Evolutionary conservation across 2,113 vertebrate species (phyloP).

Genomic region (Sterna hirundo): DNA sequence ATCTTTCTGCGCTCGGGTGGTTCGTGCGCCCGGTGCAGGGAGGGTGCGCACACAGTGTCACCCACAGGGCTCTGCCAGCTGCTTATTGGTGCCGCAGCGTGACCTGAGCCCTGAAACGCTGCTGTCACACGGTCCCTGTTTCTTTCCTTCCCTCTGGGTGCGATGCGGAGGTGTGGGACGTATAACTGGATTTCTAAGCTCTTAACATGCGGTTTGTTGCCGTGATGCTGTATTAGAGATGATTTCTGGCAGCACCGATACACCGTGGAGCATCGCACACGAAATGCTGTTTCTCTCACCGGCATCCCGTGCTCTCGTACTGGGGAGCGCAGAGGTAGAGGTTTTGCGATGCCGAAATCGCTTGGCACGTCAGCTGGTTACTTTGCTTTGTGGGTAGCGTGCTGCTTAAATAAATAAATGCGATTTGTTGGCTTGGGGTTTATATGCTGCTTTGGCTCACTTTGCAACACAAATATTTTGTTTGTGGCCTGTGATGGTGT

Average conservation of each 20-base stretch:
- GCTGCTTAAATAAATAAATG: neutral
- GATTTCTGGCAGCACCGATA: neutral
- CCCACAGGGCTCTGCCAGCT: neutral
- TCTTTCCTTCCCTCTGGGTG: neutral
- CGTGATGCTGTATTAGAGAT: fast-evolving
- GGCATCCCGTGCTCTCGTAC: fast-evolving
- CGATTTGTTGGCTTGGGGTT: neutral
- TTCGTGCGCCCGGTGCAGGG: fast-evolving
- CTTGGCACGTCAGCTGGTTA: neutral
- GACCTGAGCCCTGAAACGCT: neutral
- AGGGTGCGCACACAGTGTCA: fast-evolving
- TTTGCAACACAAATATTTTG: neutral
- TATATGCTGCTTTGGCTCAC: neutral
- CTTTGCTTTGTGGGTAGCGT: neutral
- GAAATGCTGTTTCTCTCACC: fast-evolving
- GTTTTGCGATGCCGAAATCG: fast-evolving
- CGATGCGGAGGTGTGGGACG: neutral
- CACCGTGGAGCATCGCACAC: neutral
- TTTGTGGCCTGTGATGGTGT: neutral
- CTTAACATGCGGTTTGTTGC: neutral
- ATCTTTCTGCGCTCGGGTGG: fast-evolving
- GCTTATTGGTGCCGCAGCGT: fast-evolving
- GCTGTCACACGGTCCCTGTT: fast-evolving
- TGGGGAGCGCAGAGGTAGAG: neutral
- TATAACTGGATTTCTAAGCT: neutral